Conservation (phyloP, 2,797 vertebrate genomes). For the Muscicapa striata region DNA sequence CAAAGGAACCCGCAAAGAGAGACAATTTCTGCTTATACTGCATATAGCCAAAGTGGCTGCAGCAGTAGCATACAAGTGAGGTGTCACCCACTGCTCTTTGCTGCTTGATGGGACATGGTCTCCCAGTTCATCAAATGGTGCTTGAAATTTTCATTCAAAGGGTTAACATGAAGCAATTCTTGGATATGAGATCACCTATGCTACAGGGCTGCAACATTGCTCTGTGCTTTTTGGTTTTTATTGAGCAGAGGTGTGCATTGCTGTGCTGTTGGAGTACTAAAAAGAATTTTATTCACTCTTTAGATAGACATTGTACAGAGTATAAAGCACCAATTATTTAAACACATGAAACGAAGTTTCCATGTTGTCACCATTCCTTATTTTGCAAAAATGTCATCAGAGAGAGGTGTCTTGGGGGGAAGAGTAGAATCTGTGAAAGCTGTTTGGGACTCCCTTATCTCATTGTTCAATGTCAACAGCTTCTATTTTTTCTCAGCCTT, state of each 20-base stretch:
- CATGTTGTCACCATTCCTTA: background rate
- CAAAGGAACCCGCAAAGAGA: background rate
- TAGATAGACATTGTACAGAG: background rate
- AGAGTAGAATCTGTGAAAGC: background rate
- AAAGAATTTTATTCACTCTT: background rate
- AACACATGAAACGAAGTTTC: background rate
- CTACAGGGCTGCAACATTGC: background rate
- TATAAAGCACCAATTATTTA: background rate
- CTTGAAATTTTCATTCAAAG: background rate
- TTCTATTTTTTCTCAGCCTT: background rate
- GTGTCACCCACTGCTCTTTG: background rate
- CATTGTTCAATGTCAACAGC: background rate
- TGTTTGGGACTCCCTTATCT: background rate
- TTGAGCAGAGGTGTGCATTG: background rate
- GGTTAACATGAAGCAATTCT: background rate
- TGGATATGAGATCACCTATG: background rate
- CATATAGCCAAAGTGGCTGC: background rate
- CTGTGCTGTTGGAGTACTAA: background rate
- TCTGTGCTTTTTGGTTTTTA: background rate
- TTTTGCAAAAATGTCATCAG: background rate
- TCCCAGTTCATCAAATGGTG: background rate
- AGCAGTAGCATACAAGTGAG: background rate
- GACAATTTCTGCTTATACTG: background rate
- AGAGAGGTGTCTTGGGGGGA: background rate
- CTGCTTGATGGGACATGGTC: background rate